A percentile compares a stretch with the other conserved stretches of the same genome.
These are phyloP conservation scores for Drosophila eugracilis DNA, from an alignment of 1,140 invertebrate genomes.

Conservation along the genomic window DNA sequence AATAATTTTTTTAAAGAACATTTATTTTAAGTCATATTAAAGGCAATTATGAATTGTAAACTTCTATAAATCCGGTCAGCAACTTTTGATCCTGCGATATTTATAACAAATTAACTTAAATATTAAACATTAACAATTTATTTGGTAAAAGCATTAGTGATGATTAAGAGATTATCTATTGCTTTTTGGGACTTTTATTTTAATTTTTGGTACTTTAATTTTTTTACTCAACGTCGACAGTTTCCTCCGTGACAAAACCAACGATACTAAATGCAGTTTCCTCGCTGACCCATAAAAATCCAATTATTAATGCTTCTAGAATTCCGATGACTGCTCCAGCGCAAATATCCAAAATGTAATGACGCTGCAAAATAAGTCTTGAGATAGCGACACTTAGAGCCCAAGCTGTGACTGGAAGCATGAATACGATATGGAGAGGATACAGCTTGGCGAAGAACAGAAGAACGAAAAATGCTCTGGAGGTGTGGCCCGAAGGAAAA, in stretches of 20 bases:
- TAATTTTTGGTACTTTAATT: too few relatives aligned
- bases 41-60: too few relatives aligned
- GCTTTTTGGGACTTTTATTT: too few relatives aligned
- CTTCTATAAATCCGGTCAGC: too few relatives aligned
- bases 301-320: conserved; percentile 89
- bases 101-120: background rate
- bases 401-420: conserved; percentile 90
- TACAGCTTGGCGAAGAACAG: conserved; percentile 89
- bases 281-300: conserved; percentile 88
- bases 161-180: conserved; percentile 3
- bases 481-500: conserved; percentile 98
- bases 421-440: conserved; percentile 87
- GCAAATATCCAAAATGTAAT: conserved; percentile 94
- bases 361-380: conserved; percentile 89
- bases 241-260: conserved; percentile 47
- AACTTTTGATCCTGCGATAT: too few relatives aligned
- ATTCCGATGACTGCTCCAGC: conserved; percentile 91
- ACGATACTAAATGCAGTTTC: conserved; percentile 42
- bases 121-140: conserved; percentile 8
- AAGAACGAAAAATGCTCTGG: conserved; percentile 92
- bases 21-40: too few relatives aligned
- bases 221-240: conserved; percentile 28
- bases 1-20: too few relatives aligned
- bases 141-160: conserved; percentile 2
- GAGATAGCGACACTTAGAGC: conserved; percentile 90